Evolutionary conservation across 1,140 invertebrate genomes (phyloP).

Genomic region (Holotrichia oblita): DNA sequence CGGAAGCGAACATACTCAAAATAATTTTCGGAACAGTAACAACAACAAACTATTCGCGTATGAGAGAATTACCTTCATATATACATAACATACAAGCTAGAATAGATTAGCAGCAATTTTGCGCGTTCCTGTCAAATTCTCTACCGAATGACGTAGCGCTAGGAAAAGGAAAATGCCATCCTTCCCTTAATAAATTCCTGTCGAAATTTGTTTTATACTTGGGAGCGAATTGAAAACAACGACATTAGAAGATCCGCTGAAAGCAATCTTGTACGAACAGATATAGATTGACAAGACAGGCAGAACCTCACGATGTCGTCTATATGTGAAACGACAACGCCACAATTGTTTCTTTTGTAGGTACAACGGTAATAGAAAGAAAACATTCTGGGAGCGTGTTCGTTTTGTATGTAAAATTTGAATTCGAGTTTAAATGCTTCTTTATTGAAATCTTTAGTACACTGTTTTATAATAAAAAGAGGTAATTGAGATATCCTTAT

Average conservation of each 20-base stretch:
- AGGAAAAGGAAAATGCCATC: slow-evolving; percentile 30
- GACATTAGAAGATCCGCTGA: slow-evolving; percentile 30
- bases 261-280: slow-evolving; percentile 33
- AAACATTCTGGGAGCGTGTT: neutral
- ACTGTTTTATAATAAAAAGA: too few species aligned
- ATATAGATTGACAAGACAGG: neutral
- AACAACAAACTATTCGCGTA: slow-evolving; percentile 22
- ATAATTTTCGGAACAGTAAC: neutral
- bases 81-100: slow-evolving; percentile 1
- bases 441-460: too few species aligned
- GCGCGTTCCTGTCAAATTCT: slow-evolving; percentile 22
- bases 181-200: slow-evolving; percentile 33
- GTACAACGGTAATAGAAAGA: neutral
- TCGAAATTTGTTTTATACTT: slow-evolving; percentile 29
- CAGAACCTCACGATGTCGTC: neutral
- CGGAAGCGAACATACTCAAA: neutral
- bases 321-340: neutral
- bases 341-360: slow-evolving; percentile 20
- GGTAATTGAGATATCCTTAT: too few species aligned
- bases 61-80: slow-evolving; percentile 22
- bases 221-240: slow-evolving; percentile 28
- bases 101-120: slow-evolving; percentile 34
- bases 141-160: slow-evolving; percentile 15
- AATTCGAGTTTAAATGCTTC: neutral
- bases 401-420: neutral